phyloP scores from a whole-genome alignment of 2,113 vertebrate genomes.

The Nothocercus nigrocapillus region DNA sequence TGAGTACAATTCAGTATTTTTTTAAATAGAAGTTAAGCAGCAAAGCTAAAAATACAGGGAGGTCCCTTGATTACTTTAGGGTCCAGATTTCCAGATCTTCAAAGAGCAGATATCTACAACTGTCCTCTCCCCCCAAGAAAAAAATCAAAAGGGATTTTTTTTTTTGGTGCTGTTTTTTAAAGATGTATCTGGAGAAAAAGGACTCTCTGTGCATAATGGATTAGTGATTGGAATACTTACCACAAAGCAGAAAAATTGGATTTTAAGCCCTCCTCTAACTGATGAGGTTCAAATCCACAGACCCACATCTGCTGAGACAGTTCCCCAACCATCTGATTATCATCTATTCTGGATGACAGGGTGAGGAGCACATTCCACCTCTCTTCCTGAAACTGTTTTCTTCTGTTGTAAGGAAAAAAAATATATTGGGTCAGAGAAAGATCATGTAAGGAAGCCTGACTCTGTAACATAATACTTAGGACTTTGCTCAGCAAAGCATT shows the following conservation, averaged over 20 bases:
- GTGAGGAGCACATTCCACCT: background rate
- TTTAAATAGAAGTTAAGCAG: background rate
- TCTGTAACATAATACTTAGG: background rate
- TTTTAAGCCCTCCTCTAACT: slow-evolving; percentile 8
- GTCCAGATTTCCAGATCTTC: background rate
- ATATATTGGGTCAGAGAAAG: background rate
- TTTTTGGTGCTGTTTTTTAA: background rate
- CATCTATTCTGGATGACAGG: background rate
- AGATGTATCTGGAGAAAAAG: background rate
- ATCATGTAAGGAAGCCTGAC: background rate
- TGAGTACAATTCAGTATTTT: background rate
- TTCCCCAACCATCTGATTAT: background rate
- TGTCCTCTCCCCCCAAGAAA: background rate
- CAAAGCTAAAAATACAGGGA: background rate
- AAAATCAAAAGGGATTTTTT: background rate
- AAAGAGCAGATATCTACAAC: background rate
- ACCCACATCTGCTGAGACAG: background rate
- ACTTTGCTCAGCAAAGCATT: background rate
- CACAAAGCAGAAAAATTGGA: background rate
- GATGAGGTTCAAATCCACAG: slow-evolving; percentile 16
- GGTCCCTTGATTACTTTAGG: background rate
- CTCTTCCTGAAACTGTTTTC: background rate
- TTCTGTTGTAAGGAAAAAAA: background rate
- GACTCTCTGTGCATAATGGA: background rate
- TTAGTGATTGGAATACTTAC: background rate